Base-by-base conservation (phyloP, 2,888 invertebrate genomes). In the Drosophila formosana region DNA sequence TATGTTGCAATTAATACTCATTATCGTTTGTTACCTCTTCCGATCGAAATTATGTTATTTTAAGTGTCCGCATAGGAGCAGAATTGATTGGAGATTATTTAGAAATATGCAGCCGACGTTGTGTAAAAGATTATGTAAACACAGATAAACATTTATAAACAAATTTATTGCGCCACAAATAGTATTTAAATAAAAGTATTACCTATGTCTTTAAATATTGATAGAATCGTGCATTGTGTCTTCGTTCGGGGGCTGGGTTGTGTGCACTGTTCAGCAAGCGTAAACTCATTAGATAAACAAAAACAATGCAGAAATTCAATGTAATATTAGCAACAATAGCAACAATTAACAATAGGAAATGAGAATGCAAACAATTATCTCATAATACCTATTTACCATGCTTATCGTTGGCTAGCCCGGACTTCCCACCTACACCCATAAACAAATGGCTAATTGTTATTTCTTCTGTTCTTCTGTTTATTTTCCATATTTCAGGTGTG, bases 341-440 rank as follows among this genome's bases (percentile, higher is more conserved):
- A 82, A 51, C 53, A 56, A 45, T 46, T 65, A 28, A 39, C 34
- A 47, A 62, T 58, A 69, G 67, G 61, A 82, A 75, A 68, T 50
- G 61, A 50, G 49, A 58, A 30, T 32, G 67, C 78, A 64, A 81
- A 68, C 72, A 78, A 78, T 75, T 69, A 72, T 57, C 66, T 52
- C 66, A 73, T 75, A 52, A 69, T 73, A 70, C 66, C 66, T 78
- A 79, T 81, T 87, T 84, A 41, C 69, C 28, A 26, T 68, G 78
- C 73, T 75, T 87, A 87, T 83, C 78, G 66, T 34, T 45, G 60
- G 28, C 43, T 57, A 71, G 62, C 49, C 57, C 60, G 46, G 64
- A 67, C 67, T 69, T 56, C 52, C 62, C 51, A 75, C 39, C 52
- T 65, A 11, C 37, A 7, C 30, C 30, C 32, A 62, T 45, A 78